Evolutionary conservation across 2,888 invertebrate species (phyloP).

Genomic region (Tyria jacobaeae): DNA sequence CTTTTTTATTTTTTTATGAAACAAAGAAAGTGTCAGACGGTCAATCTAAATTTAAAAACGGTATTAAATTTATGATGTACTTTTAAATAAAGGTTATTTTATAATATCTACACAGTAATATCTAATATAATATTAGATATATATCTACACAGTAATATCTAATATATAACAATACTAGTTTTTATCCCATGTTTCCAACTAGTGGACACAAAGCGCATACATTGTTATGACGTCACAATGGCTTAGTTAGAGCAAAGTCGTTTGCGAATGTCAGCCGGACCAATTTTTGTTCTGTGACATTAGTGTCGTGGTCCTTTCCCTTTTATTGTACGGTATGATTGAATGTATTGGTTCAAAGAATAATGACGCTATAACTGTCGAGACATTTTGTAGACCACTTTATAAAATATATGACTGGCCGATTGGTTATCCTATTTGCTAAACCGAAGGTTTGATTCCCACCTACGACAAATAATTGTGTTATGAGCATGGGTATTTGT

Average conservation of each 20-base stretch:
- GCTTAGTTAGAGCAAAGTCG: slow-evolving; percentile 34
- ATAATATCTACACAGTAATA: no score
- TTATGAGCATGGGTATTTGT: no score
- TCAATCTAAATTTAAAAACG: no score
- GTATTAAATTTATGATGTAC: no score
- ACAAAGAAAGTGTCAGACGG: no score
- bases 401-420: no score
- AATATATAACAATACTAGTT: slow-evolving; percentile 12
- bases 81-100: no score
- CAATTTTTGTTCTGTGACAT: slow-evolving; percentile 37
- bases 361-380: slow-evolving; percentile 4
- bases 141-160: neutral
- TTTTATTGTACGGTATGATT: slow-evolving; percentile 23
- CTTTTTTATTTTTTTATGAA: no score
- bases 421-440: no score
- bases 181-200: slow-evolving; percentile 15
- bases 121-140: no score
- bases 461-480: no score
- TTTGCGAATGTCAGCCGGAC: slow-evolving; percentile 45
- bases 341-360: slow-evolving; percentile 14
- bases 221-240: slow-evolving; percentile 39
- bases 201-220: slow-evolving; percentile 26
- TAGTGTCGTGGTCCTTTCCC: slow-evolving; percentile 25
- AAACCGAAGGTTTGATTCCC: no score
- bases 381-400: neutral